These are phyloP conservation scores for Tineola bisselliella DNA, from an alignment of 2,888 invertebrate species.

Conservation along the genomic window DNA sequence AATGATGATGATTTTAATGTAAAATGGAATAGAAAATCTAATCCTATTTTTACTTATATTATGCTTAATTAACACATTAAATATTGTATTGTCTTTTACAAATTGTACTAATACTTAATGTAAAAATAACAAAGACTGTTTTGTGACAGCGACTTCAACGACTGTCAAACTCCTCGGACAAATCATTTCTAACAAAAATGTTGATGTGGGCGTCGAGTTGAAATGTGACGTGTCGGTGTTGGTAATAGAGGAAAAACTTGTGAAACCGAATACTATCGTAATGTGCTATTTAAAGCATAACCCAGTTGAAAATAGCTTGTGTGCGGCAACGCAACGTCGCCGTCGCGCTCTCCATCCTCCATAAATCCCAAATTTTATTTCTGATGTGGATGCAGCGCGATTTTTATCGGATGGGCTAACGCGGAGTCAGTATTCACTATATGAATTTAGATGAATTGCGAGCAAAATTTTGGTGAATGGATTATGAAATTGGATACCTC, in stretches of 20 bases:
- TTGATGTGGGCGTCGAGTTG: conserved; percentile 48
- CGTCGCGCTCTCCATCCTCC: conserved; percentile 57
- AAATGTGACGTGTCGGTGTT: conserved; percentile 48
- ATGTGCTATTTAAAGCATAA: conserved; percentile 67
- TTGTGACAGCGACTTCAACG: conserved; percentile 26
- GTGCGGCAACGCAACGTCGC: conserved; percentile 62
- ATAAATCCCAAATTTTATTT: conserved; percentile 65
- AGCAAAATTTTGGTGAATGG: too few species aligned
- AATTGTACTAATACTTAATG: too few species aligned
- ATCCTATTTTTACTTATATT: too few species aligned
- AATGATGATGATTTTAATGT: neutral
- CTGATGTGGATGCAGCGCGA: conserved; percentile 46
- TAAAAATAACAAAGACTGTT: neutral
- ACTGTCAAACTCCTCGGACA: conserved; percentile 33
- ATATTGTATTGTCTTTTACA: too few species aligned
- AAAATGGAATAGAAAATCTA: too few species aligned
- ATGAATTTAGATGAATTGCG: too few species aligned
- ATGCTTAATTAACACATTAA: too few species aligned
- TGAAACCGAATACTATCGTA: conserved; percentile 68
- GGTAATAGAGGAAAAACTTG: conserved; percentile 61
- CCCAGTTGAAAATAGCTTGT: conserved; percentile 62
- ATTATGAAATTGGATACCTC: too few species aligned
- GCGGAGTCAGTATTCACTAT: too few species aligned
- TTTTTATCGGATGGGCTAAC: conserved; percentile 27
- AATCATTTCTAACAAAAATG: conserved; percentile 40